Evolutionary conservation across 2,888 invertebrate genomes (phyloP), one percentile per base, ranked within the genome.

Genomic region (Eupsilia transversa): DNA sequence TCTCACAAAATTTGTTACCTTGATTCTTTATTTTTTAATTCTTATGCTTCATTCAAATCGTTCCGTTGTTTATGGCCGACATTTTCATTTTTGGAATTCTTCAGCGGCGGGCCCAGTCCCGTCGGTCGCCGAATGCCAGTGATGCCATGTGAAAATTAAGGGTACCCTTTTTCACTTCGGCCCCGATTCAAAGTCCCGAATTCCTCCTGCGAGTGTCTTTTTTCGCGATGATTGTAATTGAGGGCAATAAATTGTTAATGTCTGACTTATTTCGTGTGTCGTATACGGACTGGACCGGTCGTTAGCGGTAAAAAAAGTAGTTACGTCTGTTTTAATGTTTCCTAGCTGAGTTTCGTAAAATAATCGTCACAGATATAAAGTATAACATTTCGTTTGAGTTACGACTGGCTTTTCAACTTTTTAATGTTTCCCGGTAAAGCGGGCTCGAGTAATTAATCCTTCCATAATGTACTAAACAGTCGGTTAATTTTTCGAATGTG

Each of bases 41-140:
- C 92, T 92, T 93, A 89, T 90, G 90, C 92, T 93, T 94, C 95
- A 95, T 96, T 96, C 96, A 96, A 96, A 96, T 96, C 94, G 94
- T 93, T 95, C 90, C 86, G 95, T 96, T 95, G 96, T 96, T 96
- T 96, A 96, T 96, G 93, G 96, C 92, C 93, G 93, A 94, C 95
- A 95, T 96, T 96, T 96, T 96, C 93, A 94, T 96, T 94, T 95
- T 96, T 96, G 87, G 94, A 95, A 96, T 96, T 94, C 95, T 89
- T 89, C 82, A 82, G 86, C 83, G 86, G 86, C 83, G 85, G 84
- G 86, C 89, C 84, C 86, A 89, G 89, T 57, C 88, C 89, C 89
- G 91, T 81, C 88, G 88, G 88, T 87, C 88, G 89, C 85, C 91
- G 93, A 91, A 94, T 94, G 89, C 95, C 94, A 89, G 91, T 91